Evolutionary conservation across 2,888 invertebrate genomes (phyloP), one percentile per base, ranked within the genome.

Genomic region (Apomyelois bistriatella): DNA sequence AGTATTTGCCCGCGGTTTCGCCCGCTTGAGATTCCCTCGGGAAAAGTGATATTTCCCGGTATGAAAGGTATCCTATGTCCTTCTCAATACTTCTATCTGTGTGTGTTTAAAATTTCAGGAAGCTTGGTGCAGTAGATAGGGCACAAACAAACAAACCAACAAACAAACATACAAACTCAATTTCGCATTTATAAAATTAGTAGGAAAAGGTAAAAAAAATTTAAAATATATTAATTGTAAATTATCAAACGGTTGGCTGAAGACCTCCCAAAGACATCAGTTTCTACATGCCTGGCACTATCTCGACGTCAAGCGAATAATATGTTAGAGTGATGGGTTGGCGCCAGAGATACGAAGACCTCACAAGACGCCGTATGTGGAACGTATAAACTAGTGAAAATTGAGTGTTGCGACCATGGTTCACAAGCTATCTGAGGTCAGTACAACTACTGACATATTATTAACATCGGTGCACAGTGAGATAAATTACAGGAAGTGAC

Each of bases 301-400:
- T 50, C 49, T 8, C 32, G 40, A 41, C 49, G 49, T 50, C 49
- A 16, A 30, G 56, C 59, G 56, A 68, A 64, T 68, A 69, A 76
- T 66, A 70, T 64, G 72, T 73, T 68, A 32, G 32, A 50, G 46
- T 40, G 49, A 50, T 52, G 52, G 36, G 36, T 43, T 43, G 52
- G 52, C 52, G 52, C 52, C 52, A 37, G 28, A n/a, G 52, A 52
- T 52, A 52, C 13, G 13, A 59, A 66, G 86, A 85, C 86, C 86
- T 78, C 86, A 87, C 86, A 87, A 85, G 86, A 73, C 64, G 86
- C 64, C 65, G 60, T 75, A 82, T 82, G 75, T 86, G 76, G 82
- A 82, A 76, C 85, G 76, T 70, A 82, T 84, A 82, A 79, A 85
- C 77, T 83, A 82, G 82, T 84, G 87, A 87, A 88, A 88, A 86